Percentiles rank a stretch among this genome's conserved stretches.
Evolutionary conservation across 2,797 vertebrate species (phyloP).

Genomic region (Argya squamiceps): DNA sequence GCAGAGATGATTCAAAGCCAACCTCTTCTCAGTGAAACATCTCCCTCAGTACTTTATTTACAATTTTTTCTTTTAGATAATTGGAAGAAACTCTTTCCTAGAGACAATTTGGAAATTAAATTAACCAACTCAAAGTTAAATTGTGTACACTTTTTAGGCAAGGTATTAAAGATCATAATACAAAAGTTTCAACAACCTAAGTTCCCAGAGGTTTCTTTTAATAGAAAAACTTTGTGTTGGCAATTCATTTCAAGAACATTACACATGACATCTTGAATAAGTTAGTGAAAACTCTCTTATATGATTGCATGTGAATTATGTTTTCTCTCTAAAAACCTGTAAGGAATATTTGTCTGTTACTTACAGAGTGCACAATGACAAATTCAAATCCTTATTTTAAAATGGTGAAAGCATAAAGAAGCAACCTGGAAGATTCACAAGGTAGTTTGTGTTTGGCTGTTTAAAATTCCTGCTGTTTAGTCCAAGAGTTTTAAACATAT

Average conservation of each 20-base stretch:
- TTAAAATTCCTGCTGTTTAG: constrained; percentile 19
- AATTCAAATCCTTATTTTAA: not conserved
- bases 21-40: constrained; percentile 40
- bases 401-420: not conserved
- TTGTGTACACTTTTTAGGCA: not conserved
- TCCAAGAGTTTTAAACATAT: not conserved
- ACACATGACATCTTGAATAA: not conserved
- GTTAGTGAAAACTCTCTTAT: not conserved
- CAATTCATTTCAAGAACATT: not conserved
- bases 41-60: constrained; percentile 48
- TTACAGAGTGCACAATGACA: not conserved
- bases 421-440: not conserved
- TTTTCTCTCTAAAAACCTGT: not conserved
- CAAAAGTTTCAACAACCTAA: not conserved
- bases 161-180: not conserved
- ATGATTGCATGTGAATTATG: not conserved
- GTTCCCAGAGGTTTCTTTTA: constrained; percentile 4
- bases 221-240: constrained; percentile 8
- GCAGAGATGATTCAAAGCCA: constrained; percentile 78
- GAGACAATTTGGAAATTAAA: constrained; percentile 50
- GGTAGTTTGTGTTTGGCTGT: not conserved
- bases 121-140: constrained; percentile 32
- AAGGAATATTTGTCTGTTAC: not conserved
- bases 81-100: constrained; percentile 49
- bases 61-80: constrained; percentile 62